phyloP scores from a whole-genome alignment of 2,113 vertebrate species.

The Spermophilus dauricus region DNA sequence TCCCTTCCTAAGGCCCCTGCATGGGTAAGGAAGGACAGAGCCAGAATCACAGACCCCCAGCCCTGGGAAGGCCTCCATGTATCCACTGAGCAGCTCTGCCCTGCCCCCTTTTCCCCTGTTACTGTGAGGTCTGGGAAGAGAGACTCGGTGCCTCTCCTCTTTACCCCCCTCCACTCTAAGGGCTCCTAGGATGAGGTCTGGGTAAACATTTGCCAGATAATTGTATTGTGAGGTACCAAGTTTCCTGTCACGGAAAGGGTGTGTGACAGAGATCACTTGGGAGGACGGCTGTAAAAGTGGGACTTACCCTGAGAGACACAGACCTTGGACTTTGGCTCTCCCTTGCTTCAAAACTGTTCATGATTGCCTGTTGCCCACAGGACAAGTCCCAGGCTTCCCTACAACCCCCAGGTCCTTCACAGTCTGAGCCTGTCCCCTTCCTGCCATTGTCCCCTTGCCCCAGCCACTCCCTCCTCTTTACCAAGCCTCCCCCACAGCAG shows the following conservation, averaged over 20 bases:
- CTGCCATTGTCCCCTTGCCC: background rate
- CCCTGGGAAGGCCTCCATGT: background rate
- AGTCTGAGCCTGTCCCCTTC: background rate
- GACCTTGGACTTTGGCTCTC: background rate
- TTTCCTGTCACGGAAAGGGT: background rate
- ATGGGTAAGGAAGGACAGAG: background rate
- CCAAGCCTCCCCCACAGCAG: background rate
- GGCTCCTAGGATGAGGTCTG: background rate
- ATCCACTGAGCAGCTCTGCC: background rate
- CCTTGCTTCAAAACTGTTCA: background rate
- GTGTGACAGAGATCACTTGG: background rate
- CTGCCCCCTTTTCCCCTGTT: background rate
- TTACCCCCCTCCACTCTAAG: background rate
- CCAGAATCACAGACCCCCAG: background rate
- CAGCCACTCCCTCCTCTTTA: background rate
- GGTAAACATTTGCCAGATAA: background rate
- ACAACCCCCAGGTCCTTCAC: background rate
- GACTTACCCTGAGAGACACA: background rate
- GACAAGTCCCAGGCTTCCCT: background rate
- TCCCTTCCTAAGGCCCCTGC: background rate
- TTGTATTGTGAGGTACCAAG: background rate
- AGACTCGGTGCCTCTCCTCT: too few species aligned
- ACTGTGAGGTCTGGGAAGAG: background rate
- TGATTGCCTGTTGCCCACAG: background rate
- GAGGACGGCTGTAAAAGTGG: background rate